phyloP scores from a whole-genome alignment of 2,797 vertebrate genomes.

The Australoheros facetus region DNA sequence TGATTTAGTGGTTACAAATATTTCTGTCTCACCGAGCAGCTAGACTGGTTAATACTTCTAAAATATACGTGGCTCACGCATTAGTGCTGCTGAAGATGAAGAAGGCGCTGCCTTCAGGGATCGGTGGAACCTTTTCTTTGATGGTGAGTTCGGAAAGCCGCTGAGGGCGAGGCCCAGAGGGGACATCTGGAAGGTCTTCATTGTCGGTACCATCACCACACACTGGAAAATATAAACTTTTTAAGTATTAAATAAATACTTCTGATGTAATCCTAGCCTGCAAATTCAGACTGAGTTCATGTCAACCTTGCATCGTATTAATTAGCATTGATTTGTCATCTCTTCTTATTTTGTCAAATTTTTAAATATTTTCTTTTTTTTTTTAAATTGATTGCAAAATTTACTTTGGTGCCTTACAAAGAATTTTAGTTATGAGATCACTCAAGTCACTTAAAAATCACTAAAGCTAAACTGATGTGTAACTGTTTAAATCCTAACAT shows the following conservation, averaged over 20 bases:
- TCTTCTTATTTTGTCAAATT: not conserved
- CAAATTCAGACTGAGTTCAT: not conserved
- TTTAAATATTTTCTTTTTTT: not conserved
- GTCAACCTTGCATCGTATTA: not conserved
- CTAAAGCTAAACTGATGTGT: not conserved
- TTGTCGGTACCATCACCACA: slow-evolving; percentile 79
- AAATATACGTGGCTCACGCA: slow-evolving; percentile 81
- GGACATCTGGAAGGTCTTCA: slow-evolving; percentile 86
- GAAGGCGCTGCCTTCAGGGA: slow-evolving; percentile 95
- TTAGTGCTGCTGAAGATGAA: slow-evolving; percentile 98
- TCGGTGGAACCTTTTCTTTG: slow-evolving; percentile 93
- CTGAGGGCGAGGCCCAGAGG: slow-evolving; percentile 86
- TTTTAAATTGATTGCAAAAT: not conserved
- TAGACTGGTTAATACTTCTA: not conserved
- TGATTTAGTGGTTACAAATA: not conserved
- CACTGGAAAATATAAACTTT: slow-evolving; percentile 56
- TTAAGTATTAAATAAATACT: not conserved
- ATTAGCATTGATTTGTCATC: not conserved
- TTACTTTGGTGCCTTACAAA: not conserved
- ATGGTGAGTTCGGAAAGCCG: slow-evolving; percentile 91
- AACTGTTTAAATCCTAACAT: not conserved
- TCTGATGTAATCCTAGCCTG: not conserved
- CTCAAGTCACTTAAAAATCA: not conserved
- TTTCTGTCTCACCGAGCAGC: not conserved
- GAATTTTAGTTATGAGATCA: not conserved